phyloP scores from a whole-genome alignment of 2,888 invertebrate species.

The Chelonus formosanus region DNA sequence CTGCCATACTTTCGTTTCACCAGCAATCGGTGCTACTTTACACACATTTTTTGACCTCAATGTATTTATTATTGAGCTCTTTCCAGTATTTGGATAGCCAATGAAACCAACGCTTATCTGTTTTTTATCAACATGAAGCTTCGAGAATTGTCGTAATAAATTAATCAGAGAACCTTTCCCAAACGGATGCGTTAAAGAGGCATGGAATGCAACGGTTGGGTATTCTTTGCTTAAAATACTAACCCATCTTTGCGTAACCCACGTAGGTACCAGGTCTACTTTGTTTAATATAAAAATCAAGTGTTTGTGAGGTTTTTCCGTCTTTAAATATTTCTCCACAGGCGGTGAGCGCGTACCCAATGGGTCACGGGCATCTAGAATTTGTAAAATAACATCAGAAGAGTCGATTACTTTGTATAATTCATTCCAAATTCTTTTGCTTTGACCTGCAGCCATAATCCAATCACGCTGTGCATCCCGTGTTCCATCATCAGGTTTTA shows the following conservation, averaged over 20 bases:
- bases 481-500: slow-evolving; percentile 82
- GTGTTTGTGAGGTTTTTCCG: slow-evolving; percentile 97
- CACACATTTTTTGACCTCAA: slow-evolving; percentile 96
- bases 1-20: slow-evolving; percentile 98
- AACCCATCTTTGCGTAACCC: slow-evolving; percentile 99
- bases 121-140: slow-evolving; percentile 94
- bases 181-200: slow-evolving; percentile 98
- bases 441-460: slow-evolving; percentile 95
- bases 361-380: slow-evolving; percentile 97
- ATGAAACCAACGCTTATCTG: slow-evolving; percentile 99
- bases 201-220: slow-evolving; percentile 98
- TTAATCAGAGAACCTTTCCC: slow-evolving; percentile 98
- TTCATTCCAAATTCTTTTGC: slow-evolving; percentile 98
- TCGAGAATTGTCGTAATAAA: slow-evolving; percentile 92
- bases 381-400: slow-evolving; percentile 95
- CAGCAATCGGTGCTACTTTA: slow-evolving; percentile 98
- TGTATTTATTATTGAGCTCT: slow-evolving; percentile 98
- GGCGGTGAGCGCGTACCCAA: slow-evolving; percentile 93
- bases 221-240: slow-evolving; percentile 92
- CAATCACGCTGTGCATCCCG: slow-evolving; percentile 87
- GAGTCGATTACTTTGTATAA: slow-evolving; percentile 99
- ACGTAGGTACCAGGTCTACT: slow-evolving; percentile 94
- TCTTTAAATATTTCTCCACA: slow-evolving; percentile 87
- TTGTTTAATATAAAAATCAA: slow-evolving; percentile 97
- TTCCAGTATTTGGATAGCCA: slow-evolving; percentile 99